Percentiles rank a stretch among this genome's conserved stretches.
phyloP scores from a whole-genome alignment of 2,797 vertebrate genomes.

The Clarias pachynema region DNA sequence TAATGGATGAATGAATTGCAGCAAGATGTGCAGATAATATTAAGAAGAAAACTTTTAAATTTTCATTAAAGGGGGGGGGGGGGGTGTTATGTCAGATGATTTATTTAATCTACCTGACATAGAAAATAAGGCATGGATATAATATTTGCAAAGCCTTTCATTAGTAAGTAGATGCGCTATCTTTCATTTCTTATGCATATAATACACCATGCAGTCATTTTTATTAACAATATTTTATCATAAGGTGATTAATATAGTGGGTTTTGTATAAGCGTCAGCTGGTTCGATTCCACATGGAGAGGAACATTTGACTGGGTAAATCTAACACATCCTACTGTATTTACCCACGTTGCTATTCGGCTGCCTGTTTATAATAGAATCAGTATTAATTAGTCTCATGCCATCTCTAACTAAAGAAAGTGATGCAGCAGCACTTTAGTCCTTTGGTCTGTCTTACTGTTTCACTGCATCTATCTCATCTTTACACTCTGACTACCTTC shows the following conservation, averaged over 20 bases:
- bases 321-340: neutral
- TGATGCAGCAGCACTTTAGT: neutral
- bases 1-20: constrained; percentile 24
- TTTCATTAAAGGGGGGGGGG: neutral
- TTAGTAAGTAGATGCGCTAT: neutral
- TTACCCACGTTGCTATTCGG: neutral
- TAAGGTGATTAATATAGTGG: neutral
- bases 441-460: neutral
- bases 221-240: neutral
- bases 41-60: neutral
- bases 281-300: neutral
- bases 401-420: neutral
- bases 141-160: neutral
- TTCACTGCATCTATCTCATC: neutral
- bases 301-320: neutral
- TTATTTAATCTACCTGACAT: neutral
- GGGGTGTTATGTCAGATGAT: no score
- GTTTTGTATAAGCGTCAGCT: neutral
- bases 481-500: neutral
- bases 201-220: neutral
- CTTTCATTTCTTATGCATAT: neutral
- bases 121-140: constrained; percentile 4
- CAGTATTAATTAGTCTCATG: neutral
- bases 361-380: neutral
- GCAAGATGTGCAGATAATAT: constrained; percentile 31